Evolutionary conservation across 1,140 invertebrate genomes (phyloP).

Genomic region (Hesperophylax magnus): DNA sequence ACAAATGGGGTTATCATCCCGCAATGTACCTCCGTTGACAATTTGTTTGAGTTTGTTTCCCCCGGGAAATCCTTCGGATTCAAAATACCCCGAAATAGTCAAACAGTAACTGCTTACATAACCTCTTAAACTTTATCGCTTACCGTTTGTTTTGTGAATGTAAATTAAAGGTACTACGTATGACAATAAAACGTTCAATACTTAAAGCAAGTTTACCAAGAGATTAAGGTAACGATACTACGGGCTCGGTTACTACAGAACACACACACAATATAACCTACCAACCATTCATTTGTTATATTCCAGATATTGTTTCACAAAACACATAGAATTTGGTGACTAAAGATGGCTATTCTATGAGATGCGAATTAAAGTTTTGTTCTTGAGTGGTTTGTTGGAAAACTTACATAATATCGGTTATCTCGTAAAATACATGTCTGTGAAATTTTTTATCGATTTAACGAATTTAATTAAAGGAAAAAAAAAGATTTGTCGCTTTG

Average conservation of each 20-base stretch:
- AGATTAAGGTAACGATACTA: slow-evolving; percentile 21
- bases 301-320: no score
- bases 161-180: slow-evolving; percentile 10
- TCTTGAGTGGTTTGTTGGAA: no score
- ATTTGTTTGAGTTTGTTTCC: slow-evolving; percentile 17
- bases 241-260: neutral
- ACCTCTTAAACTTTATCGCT: slow-evolving; percentile 20
- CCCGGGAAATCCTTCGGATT: neutral
- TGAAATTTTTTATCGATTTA: no score
- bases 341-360: no score
- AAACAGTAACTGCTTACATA: slow-evolving; percentile 22
- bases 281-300: no score
- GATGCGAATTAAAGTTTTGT: no score
- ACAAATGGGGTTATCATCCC: neutral
- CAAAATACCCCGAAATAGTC: neutral
- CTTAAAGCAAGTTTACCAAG: neutral
- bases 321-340: no score
- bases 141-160: slow-evolving; percentile 24
- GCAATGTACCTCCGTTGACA: neutral
- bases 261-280: no score
- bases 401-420: no score
- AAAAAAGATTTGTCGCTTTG: no score
- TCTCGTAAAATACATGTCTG: no score
- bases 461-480: no score
- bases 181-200: slow-evolving; percentile 23